Percentiles rank a stretch among this genome's conserved stretches.
Evolutionary conservation across 2,113 vertebrate genomes (phyloP).

Genomic region (Rutilus rutilus): DNA sequence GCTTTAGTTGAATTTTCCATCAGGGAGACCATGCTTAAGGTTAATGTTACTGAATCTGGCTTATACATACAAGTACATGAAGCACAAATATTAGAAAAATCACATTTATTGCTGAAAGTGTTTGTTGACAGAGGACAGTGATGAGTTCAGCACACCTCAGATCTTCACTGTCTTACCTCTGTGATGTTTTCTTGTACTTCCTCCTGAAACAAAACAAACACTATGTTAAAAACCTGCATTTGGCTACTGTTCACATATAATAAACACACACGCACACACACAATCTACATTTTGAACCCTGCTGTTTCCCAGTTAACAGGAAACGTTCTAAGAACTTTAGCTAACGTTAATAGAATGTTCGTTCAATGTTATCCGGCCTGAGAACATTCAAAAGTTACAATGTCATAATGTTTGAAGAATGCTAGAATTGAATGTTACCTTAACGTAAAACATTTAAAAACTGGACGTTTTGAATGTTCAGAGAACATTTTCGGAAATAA

Average conservation of each 20-base stretch:
- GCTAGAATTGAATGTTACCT: no score
- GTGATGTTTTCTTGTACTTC: conserved; percentile 99
- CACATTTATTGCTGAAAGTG: not conserved
- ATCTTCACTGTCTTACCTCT: conserved; percentile 88
- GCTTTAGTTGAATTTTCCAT: not conserved
- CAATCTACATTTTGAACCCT: not conserved
- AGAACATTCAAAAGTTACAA: no score
- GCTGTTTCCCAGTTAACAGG: not conserved
- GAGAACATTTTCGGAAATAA: no score
- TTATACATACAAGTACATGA: not conserved
- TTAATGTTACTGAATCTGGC: not conserved
- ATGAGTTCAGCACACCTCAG: not conserved
- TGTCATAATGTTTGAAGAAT: no score
- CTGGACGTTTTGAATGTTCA: no score
- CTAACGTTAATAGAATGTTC: no score
- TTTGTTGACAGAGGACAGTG: not conserved
- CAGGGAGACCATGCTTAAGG: not conserved
- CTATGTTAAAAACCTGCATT: not conserved
- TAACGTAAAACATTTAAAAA: no score
- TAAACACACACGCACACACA: not conserved
- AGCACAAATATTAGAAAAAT: not conserved
- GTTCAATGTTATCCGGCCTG: no score
- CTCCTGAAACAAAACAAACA: conserved; percentile 83
- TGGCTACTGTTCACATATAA: not conserved
- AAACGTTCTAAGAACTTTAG: no score